phyloP scores from a whole-genome alignment of 2,113 vertebrate species.

The Indri indri region DNA sequence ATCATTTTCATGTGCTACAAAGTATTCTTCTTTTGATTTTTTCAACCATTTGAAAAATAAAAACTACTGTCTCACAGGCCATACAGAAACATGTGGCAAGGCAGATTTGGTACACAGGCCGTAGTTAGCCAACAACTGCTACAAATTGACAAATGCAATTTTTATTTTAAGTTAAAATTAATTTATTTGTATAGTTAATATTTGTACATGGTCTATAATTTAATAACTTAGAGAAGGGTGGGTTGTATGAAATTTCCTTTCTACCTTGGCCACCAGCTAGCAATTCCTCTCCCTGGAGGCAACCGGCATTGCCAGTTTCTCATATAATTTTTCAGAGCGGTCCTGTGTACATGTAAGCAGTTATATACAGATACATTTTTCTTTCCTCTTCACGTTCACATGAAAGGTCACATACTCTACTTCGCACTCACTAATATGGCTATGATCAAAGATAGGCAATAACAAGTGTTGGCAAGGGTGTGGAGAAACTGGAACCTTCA shows the following conservation, averaged over 20 bases:
- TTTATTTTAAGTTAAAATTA: background rate
- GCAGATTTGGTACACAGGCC: too few species aligned
- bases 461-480: background rate
- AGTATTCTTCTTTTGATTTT: background rate
- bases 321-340: too few species aligned
- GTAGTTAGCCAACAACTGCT: background rate
- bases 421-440: background rate
- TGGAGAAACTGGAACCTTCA: background rate
- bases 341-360: background rate
- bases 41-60: background rate
- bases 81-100: background rate
- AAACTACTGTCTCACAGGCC: background rate
- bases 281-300: background rate
- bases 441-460: background rate
- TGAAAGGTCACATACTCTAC: background rate
- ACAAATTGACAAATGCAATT: background rate
- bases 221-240: background rate
- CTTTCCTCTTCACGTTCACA: background rate
- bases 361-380: background rate
- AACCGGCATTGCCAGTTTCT: too few species aligned
- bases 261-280: background rate
- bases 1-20: background rate
- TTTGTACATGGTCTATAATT: background rate
- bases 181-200: background rate
- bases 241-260: background rate